Evolutionary conservation across 2,888 invertebrate species (phyloP).

Genomic region (Pristionchus entomophagus): DNA sequence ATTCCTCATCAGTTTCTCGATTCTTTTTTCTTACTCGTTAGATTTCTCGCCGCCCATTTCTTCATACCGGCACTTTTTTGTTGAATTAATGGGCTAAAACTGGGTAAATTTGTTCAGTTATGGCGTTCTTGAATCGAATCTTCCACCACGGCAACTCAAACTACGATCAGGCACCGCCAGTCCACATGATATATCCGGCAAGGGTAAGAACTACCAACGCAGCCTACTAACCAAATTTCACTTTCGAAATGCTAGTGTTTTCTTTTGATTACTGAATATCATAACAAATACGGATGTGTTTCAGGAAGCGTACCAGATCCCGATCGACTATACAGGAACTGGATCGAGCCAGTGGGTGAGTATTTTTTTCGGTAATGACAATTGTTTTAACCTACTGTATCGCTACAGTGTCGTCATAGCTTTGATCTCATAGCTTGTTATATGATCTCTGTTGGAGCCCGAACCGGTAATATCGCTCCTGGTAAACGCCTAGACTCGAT

Average conservation of each 20-base stretch:
- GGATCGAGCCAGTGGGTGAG: slow-evolving; percentile 15
- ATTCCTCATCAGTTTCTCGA: background rate
- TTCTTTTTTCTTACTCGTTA: too few species aligned
- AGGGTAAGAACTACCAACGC: background rate
- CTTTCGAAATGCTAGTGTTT: background rate
- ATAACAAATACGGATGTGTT: background rate
- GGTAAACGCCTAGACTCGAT: too few species aligned
- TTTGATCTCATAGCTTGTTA: too few species aligned
- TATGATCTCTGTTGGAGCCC: too few species aligned
- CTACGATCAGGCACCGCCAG: background rate
- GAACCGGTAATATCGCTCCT: too few species aligned
- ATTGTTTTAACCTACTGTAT: too few species aligned
- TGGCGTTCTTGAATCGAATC: slow-evolving; percentile 6
- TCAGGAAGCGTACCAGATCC: slow-evolving; percentile 28
- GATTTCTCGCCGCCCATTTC: too few species aligned
- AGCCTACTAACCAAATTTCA: background rate
- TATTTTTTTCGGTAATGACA: background rate
- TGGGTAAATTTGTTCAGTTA: background rate
- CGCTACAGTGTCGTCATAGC: too few species aligned
- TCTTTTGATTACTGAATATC: too few species aligned
- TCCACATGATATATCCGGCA: slow-evolving; percentile 2
- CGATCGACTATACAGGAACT: slow-evolving; percentile 1
- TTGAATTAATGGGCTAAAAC: too few species aligned
- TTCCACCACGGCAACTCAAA: background rate
- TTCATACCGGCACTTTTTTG: too few species aligned